Evolutionary conservation across 2,888 invertebrate species (phyloP).

Genomic region (Ceraclea dissimilis): DNA sequence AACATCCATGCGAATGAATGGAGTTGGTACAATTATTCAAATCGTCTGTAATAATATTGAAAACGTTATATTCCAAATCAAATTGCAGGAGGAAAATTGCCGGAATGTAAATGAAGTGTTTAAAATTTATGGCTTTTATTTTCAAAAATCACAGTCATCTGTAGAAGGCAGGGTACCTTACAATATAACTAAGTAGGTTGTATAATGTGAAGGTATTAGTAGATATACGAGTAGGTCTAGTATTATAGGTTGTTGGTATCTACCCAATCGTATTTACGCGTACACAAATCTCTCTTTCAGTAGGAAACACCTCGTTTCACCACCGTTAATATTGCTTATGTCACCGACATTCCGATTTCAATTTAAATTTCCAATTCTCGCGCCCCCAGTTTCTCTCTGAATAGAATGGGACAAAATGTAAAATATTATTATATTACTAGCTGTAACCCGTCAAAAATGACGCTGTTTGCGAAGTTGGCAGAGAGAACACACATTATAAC

Average conservation of each 20-base stretch:
- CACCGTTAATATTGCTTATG: conserved; percentile 15
- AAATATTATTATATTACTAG: too few species aligned
- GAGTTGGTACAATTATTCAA: too few species aligned
- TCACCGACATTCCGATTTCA: conserved; percentile 20
- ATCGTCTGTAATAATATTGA: neutral
- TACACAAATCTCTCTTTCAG: neutral
- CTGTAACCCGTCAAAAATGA: too few species aligned
- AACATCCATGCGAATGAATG: too few species aligned
- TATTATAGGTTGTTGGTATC: too few species aligned
- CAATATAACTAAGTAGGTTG: too few species aligned
- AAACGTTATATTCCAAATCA: neutral
- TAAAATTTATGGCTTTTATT: conserved; percentile 12
- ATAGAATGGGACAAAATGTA: neutral
- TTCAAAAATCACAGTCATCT: too few species aligned
- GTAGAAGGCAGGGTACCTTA: too few species aligned
- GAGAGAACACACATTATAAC: too few species aligned
- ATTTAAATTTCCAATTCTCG: conserved; percentile 13
- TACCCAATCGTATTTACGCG: neutral
- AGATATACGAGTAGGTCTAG: too few species aligned
- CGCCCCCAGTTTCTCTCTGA: neutral
- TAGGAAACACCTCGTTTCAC: conserved; percentile 10
- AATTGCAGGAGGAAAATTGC: neutral
- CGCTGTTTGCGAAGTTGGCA: too few species aligned
- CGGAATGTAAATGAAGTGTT: conserved; percentile 10
- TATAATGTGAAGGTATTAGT: too few species aligned